Conservation (phyloP, 2,888 invertebrate genomes). For the Balanococcus diminutus region DNA sequence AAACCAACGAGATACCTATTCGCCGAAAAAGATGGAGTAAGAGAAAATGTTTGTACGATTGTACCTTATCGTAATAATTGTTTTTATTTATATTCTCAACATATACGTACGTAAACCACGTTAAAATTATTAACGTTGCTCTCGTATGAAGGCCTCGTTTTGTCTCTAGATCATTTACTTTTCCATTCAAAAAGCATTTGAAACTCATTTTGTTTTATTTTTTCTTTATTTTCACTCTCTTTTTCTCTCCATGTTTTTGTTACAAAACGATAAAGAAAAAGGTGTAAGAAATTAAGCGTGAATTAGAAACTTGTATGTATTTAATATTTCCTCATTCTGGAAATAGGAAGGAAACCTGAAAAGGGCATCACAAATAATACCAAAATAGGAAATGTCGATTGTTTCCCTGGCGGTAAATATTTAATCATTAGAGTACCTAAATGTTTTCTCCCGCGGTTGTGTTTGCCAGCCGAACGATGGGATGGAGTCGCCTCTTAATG, state of each 20-base stretch:
- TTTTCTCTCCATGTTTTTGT: neutral
- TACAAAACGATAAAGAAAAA: neutral
- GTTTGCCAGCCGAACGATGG: neutral
- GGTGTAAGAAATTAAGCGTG: neutral
- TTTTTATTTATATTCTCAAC: neutral
- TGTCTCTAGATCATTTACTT: neutral
- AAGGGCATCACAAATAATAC: neutral
- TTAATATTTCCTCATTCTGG: neutral
- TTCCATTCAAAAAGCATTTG: neutral
- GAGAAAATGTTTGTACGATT: too few relatives aligned
- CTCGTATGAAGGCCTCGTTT: neutral
- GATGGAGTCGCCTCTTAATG: neutral
- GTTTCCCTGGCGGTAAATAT: constrained; percentile 5
- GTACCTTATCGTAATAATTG: neutral
- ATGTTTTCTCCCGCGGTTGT: neutral
- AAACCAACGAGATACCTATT: neutral
- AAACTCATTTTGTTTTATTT: neutral
- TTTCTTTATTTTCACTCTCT: neutral
- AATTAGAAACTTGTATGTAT: neutral
- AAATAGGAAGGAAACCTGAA: neutral
- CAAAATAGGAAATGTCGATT: neutral
- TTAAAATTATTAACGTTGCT: neutral
- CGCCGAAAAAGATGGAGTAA: neutral
- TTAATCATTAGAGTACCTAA: neutral
- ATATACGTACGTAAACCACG: too few relatives aligned